Evolutionary conservation across 92 coral and sea anemone genomes (phyloP).

Genomic region (Parazoanthus atlanticus): DNA sequence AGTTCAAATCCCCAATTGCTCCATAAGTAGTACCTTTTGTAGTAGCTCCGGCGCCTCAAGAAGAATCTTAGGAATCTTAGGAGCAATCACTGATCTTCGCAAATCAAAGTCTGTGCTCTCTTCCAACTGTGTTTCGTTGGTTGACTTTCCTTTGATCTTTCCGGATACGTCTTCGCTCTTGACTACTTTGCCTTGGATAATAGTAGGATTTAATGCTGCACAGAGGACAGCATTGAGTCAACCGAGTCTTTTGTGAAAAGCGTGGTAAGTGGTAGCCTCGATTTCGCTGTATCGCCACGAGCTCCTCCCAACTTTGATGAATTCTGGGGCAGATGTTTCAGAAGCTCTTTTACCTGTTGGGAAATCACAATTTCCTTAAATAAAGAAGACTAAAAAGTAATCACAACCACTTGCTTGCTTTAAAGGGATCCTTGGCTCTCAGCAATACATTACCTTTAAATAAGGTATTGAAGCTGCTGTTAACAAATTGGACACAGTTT

Average conservation of each 20-base stretch:
- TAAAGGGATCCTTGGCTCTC: background rate
- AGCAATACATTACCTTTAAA: too few relatives aligned
- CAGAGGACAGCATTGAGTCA: conserved; percentile 26
- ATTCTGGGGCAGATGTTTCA: conserved; percentile 8
- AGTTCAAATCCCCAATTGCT: background rate
- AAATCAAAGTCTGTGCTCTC: conserved; percentile 18
- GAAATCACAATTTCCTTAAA: background rate
- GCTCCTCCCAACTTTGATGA: background rate
- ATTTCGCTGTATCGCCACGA: background rate
- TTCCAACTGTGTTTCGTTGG: background rate
- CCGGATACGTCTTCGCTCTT: background rate
- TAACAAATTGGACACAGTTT: too few relatives aligned
- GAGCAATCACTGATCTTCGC: conserved; percentile 27
- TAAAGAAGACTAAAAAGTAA: background rate
- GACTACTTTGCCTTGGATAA: conserved; percentile 10
- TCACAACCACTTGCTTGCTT: background rate
- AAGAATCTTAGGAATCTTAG: conserved; percentile 9
- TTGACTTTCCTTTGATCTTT: background rate
- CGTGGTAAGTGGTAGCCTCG: background rate
- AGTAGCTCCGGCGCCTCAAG: background rate
- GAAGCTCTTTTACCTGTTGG: conserved; percentile 27
- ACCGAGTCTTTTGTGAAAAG: conserved; percentile 16
- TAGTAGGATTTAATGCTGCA: conserved; percentile 27
- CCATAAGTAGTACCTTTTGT: background rate
- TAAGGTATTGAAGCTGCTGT: too few relatives aligned